Evolutionary conservation across 1,140 invertebrate species (phyloP), one percentile per base, ranked within the genome.

Genomic region (Habropoda laboriosa): DNA sequence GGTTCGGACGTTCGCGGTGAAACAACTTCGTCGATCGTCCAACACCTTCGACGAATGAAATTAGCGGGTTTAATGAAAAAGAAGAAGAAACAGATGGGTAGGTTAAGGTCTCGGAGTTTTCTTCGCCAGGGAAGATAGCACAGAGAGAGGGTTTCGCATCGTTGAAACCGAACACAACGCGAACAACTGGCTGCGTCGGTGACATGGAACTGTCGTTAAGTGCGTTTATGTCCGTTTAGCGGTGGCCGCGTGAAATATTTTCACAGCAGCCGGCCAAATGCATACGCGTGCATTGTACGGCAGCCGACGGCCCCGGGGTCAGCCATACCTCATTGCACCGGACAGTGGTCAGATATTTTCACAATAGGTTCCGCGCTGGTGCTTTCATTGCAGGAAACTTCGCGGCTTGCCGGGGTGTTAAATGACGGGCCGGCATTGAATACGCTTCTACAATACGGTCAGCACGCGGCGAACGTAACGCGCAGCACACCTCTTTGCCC

Each of bases 271-370:
- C 68, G 53, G 64, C 24, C 67, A 32, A 49, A 35, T 77, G 57
- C 53, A 78, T 42, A 55, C 49, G n/a, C 60, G 57, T 63, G 73
- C 67, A 79, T 79, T 58, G 66, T 82, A 61, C 81, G 84, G 82
- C 83, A 86, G 81, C 89, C 72, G 87, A 79, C 88, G 81, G 85
- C 85, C 74, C 82, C 67, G 71, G 87, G 82, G 81, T 85, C 80
- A 79, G 89, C 88, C 85, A 89, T 90, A 90, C 86, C 88, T 90
- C 90, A 91, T 91, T 91, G 90, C 90, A 89, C 83, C 85, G 90
- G 89, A 92, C 90, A 90, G 91, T 90, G 90, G 90, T 90, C 90
- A 91, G 91, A 92, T 92, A 92, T 92, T 92, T 92, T 89, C 89
- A 92, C 91, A 92, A 92, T 92, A 90, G 91, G 83, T 90, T 90